phyloP scores from a whole-genome alignment of 1,140 invertebrate genomes.

The Cyphomyrmex costatus region DNA sequence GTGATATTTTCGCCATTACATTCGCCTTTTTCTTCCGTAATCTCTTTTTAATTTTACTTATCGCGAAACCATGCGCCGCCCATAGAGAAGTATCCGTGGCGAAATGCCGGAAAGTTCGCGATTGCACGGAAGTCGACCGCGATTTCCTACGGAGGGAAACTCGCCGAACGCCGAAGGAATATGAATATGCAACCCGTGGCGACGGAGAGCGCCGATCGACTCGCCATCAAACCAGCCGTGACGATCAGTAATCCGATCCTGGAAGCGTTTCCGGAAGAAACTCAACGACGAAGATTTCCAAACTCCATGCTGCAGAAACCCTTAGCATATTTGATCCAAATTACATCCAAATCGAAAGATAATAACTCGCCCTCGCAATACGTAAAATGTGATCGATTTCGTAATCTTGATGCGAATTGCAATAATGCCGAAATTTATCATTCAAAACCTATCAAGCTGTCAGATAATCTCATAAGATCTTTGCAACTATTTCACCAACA shows the following conservation, averaged over 20 bases:
- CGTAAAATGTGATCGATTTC: neutral
- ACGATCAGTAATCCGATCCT: constrained; percentile 45
- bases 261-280: constrained; percentile 44
- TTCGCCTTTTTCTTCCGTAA: neutral
- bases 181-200: constrained; percentile 40
- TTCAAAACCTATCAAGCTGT: neutral
- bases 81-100: constrained; percentile 55
- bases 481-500: neutral
- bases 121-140: neutral
- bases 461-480: neutral
- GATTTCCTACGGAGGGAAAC: neutral
- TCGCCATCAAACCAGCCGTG: constrained; percentile 16
- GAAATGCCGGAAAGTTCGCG: constrained; percentile 28
- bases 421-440: neutral
- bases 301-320: neutral
- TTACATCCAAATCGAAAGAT: constrained; percentile 15
- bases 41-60: constrained; percentile 47
- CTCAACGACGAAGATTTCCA: constrained; percentile 16
- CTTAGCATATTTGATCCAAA: neutral
- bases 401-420: neutral
- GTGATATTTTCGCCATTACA: constrained; percentile 14
- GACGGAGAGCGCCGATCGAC: constrained; percentile 7
- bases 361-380: neutral
- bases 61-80: constrained; percentile 48
- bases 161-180: neutral